Base-by-base conservation (phyloP, 2,888 invertebrate species). In the Heliconius ismenius region DNA sequence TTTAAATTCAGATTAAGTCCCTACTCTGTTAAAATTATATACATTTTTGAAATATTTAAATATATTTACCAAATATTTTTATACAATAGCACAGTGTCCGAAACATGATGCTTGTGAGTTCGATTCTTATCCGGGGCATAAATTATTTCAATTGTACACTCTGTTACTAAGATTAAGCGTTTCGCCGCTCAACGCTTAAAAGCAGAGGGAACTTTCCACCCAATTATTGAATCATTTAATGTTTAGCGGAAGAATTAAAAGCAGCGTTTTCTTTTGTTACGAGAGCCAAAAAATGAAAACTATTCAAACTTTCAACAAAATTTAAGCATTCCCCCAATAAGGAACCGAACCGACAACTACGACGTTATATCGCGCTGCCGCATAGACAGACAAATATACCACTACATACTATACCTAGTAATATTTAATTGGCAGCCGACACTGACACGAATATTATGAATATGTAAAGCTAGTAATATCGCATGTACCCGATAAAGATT, bases 401-500 rank as follows among this genome's bases (percentile, higher is more conserved):
- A 49, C 6, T 32, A 54, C 21, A n/a, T 70, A 70, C 28, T 70
- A 54, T 54, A 70, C 28, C 26, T 68, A 43, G 6, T 24, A 24
- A 43, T 68, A 70, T 70, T 58, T 70, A 54, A 43, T 43, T 26
- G 10, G 13, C 7, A 24, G 62, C 26, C 24, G 26, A 18, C 58
- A 72, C 15, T 75, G 62, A 63, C 69, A 60, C 60, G 64, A 65
- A 43, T 67, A 58, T 72, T 76, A 78, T 76, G 78, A 74, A 74
- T 78, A 78, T 74, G 72, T 74, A 76, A 75, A 43, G 67, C 18
- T 24, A 76, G 78, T 76, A 78, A 76, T 76, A 74, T 64, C 64
- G 70, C 74, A 72, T 74, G 76, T 76, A 65, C 70, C 73, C 74
- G 64, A 79, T 72, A 78, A 67, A 76, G 79, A 78, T 78, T 79